Evolutionary conservation across 2,797 vertebrate species (phyloP).

Genomic region (Astyanax mexicanus): DNA sequence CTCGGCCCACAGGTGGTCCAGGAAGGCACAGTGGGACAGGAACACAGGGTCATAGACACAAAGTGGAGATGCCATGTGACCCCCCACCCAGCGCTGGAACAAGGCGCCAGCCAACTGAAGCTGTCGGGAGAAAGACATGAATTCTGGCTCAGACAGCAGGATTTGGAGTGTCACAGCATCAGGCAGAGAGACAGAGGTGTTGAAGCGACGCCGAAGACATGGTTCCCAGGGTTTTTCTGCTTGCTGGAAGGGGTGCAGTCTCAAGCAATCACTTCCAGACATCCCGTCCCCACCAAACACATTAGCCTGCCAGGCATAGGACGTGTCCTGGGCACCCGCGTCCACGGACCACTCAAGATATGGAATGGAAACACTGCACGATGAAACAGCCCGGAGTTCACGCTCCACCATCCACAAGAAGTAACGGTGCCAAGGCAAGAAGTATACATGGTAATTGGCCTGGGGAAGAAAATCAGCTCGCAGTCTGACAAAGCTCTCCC

Average conservation of each 20-base stretch:
- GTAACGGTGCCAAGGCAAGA: slow-evolving; percentile 69
- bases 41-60: slow-evolving; percentile 69
- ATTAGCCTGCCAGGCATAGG: slow-evolving; percentile 65
- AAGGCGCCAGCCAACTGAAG: slow-evolving; percentile 63
- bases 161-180: slow-evolving; percentile 65
- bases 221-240: slow-evolving; percentile 56
- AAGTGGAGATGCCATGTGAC: slow-evolving; percentile 65
- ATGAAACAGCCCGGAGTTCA: slow-evolving; percentile 62
- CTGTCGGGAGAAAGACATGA: slow-evolving; percentile 57
- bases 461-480: slow-evolving; percentile 62
- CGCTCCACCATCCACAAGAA: slow-evolving; percentile 65
- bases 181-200: slow-evolving; percentile 64
- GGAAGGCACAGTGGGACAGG: slow-evolving; percentile 66
- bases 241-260: slow-evolving; percentile 62
- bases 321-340: slow-evolving; percentile 58
- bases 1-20: slow-evolving; percentile 66
- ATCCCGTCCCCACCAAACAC: slow-evolving; percentile 66
- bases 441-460: slow-evolving; percentile 51
- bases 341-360: slow-evolving; percentile 71
- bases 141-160: slow-evolving; percentile 60
- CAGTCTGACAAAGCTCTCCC: slow-evolving; percentile 61
- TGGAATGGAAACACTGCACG: slow-evolving; percentile 63
- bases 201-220: slow-evolving; percentile 65
- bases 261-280: slow-evolving; percentile 48
- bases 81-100: slow-evolving; percentile 68